Conservation (phyloP, 2,888 invertebrate species). For the Dioctria rufipes region DNA sequence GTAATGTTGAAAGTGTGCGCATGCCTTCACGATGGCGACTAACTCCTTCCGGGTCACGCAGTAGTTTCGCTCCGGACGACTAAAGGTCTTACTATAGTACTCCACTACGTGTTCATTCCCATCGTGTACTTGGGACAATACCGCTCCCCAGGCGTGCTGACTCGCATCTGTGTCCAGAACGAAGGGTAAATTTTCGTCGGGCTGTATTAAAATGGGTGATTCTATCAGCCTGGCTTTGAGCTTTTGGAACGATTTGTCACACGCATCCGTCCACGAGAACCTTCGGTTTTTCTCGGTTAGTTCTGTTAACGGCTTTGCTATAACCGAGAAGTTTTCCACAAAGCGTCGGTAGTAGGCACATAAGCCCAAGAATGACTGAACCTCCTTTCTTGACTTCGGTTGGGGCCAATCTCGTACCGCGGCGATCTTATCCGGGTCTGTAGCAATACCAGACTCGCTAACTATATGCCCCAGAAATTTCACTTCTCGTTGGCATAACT, state of each 20-base stretch:
- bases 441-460: neutral
- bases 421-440: neutral
- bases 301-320: neutral
- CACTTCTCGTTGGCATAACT: neutral
- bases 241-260: neutral
- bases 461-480: neutral
- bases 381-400: neutral
- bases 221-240: neutral
- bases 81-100: too few species aligned
- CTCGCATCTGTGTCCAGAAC: too few species aligned
- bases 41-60: too few species aligned
- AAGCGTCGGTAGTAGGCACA: neutral
- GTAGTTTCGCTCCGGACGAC: too few species aligned
- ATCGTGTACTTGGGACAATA: too few species aligned
- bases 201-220: too few species aligned
- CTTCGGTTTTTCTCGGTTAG: neutral
- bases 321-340: neutral
- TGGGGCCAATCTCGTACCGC: neutral
- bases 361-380: neutral
- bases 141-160: too few species aligned
- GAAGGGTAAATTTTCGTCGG: too few species aligned
- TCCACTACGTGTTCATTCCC: too few species aligned
- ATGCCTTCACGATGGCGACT: too few species aligned
- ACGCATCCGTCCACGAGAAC: neutral
- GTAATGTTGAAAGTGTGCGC: too few species aligned